Evolutionary conservation across 2,113 vertebrate species (phyloP), one percentile per base, ranked within the genome.

Genomic region (Pluvianellus socialis): DNA sequence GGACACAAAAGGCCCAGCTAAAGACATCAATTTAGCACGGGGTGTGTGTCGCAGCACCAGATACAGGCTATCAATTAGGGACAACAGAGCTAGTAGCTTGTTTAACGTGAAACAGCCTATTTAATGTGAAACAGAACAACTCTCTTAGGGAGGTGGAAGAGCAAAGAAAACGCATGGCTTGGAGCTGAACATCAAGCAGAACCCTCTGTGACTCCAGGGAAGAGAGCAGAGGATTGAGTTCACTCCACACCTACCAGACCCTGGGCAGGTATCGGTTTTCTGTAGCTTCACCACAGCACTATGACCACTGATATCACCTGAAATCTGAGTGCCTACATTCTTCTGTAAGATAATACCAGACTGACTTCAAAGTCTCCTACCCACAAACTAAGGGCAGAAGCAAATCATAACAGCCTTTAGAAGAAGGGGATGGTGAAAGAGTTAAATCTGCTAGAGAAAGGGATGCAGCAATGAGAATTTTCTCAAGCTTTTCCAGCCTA

Each of bases 401-500:
- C 45, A 77, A 84, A 71, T 8, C 8, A 0, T 13, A 24, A 44
- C 7, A 13, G 55, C 2, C 21, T 45, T 63, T 5, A 65, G 33
- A 33, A 71, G 30, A 59, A 8, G 17, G n/a, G 24, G 67, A 19
- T 4, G 18, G 45, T 56, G 56, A 96, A 74, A 74, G 89, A 85
- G 93, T 97, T 96, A 96, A 96, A 79, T 6, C 68, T 44, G 33
- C 28, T 33, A 10, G 6, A 81, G 61, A 91, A 77, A 42, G n/a
- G 38, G 76, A 21, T 52, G 61, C 50, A 89, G 75, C 55, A 71
- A 86, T n/a, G 76, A 95, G 62, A 61, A 96, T 33, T 95, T 97
- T 96, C 96, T 97, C 96, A 96, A 96, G 96, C 89, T 92, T 19
- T 59, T 91, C n/a, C 83, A 88, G 88, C 59, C 50, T 0, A 0